These are phyloP conservation scores for Portevinia maculata DNA, from an alignment of 2,888 invertebrate genomes.

Conservation along the genomic window DNA sequence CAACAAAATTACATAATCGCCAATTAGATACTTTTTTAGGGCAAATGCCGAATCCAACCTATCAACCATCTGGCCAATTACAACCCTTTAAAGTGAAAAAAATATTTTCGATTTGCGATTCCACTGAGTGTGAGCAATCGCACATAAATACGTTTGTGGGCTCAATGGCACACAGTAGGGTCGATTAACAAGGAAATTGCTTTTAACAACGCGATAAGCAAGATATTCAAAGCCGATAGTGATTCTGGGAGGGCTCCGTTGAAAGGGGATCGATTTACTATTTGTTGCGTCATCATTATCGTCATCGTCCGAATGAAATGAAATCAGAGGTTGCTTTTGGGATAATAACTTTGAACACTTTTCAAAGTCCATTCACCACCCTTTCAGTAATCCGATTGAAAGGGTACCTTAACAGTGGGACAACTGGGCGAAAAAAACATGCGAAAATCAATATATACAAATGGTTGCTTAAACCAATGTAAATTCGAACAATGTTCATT, in stretches of 20 bases:
- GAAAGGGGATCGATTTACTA: slow-evolving; percentile 55
- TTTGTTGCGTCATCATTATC: slow-evolving; percentile 74
- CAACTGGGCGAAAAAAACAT: too few relatives aligned
- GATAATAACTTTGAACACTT: slow-evolving; percentile 61
- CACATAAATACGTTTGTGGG: slow-evolving; percentile 16
- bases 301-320: slow-evolving; percentile 58
- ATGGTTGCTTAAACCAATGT: too few relatives aligned
- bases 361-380: slow-evolving; percentile 28
- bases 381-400: slow-evolving; percentile 13
- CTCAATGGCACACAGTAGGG: slow-evolving; percentile 15
- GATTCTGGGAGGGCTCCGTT: neutral
- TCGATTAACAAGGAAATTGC: slow-evolving; percentile 65
- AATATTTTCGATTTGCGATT: slow-evolving; percentile 48
- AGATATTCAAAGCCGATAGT: neutral
- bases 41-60: slow-evolving; percentile 44
- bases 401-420: neutral
- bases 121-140: slow-evolving; percentile 48
- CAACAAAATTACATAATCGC: slow-evolving; percentile 61
- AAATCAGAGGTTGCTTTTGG: slow-evolving; percentile 44
- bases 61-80: slow-evolving; percentile 56
- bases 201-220: slow-evolving; percentile 64
- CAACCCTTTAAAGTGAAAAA: slow-evolving; percentile 60
- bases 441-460: too few relatives aligned
- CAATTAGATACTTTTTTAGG: slow-evolving; percentile 59
- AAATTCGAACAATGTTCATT: too few relatives aligned